A percentile compares a stretch with the other conserved stretches of the same genome.
Evolutionary conservation across 1,140 invertebrate genomes (phyloP).

Genomic region (Mercenaria mercenaria): DNA sequence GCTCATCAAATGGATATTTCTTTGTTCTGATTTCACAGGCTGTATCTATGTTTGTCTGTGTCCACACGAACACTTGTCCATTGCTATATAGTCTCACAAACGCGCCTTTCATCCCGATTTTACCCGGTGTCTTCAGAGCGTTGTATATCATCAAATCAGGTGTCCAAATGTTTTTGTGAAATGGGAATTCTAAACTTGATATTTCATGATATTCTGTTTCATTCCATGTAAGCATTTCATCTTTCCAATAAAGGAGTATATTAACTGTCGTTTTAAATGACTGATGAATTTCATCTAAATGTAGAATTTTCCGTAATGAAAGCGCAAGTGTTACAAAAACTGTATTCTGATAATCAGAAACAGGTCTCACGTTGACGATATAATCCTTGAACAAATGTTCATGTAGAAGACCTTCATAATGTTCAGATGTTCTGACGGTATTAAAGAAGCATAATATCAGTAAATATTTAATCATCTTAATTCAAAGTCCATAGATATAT

Average conservation of each 20-base stretch:
- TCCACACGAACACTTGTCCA: not conserved
- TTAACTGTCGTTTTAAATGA: not conserved
- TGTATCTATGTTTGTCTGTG: not conserved
- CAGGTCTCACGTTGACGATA: too few species aligned
- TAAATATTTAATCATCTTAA: too few species aligned
- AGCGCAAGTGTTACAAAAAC: too few species aligned
- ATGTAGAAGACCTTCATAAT: too few species aligned
- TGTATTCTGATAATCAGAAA: too few species aligned
- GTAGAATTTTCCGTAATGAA: too few species aligned
- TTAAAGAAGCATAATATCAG: too few species aligned
- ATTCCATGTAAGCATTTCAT: not conserved
- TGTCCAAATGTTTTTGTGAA: not conserved
- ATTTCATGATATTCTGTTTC: not conserved
- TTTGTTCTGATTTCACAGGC: not conserved
- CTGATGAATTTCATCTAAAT: not conserved
- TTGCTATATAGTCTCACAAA: not conserved
- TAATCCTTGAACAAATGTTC: too few species aligned
- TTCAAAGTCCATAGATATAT: too few species aligned
- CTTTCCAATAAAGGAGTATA: not conserved
- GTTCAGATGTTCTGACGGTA: too few species aligned
- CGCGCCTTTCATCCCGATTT: not conserved
- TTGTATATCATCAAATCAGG: not conserved
- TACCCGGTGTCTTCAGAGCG: not conserved
- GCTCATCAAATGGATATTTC: not conserved
- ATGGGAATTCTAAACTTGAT: not conserved